phyloP scores from a whole-genome alignment of 2,113 vertebrate species.

The Haemorhous mexicanus region DNA sequence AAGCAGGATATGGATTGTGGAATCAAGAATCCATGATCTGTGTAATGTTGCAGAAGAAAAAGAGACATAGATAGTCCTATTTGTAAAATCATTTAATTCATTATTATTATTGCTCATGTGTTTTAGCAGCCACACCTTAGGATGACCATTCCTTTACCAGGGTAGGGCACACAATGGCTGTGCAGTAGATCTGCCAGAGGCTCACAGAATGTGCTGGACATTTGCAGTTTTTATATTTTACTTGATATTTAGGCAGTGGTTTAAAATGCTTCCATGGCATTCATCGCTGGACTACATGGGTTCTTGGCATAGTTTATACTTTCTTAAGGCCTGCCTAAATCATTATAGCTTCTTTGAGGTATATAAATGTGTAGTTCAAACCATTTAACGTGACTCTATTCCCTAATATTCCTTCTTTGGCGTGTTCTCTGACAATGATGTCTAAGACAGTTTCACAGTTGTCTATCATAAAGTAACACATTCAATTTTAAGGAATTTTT shows the following conservation, averaged over 20 bases:
- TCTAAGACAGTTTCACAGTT: neutral
- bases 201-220: neutral
- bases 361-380: neutral
- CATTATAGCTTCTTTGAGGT: neutral
- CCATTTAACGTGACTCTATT: neutral
- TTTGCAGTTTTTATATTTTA: neutral
- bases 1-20: neutral
- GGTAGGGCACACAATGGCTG: neutral
- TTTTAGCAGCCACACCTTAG: neutral
- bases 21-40: neutral
- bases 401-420: neutral
- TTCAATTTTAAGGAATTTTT: neutral
- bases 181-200: neutral
- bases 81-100: neutral
- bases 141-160: neutral
- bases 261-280: neutral
- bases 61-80: neutral
- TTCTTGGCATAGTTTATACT: neutral
- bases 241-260: neutral
- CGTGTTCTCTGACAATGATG: neutral
- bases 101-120: neutral
- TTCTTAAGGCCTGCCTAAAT: neutral
- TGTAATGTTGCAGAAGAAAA: neutral
- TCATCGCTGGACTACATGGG: neutral
- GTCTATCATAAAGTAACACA: neutral